Percentiles rank a stretch among this genome's conserved stretches.
phyloP scores from a whole-genome alignment of 2,797 vertebrate species.

The Schizopygopsis malacanthus region DNA sequence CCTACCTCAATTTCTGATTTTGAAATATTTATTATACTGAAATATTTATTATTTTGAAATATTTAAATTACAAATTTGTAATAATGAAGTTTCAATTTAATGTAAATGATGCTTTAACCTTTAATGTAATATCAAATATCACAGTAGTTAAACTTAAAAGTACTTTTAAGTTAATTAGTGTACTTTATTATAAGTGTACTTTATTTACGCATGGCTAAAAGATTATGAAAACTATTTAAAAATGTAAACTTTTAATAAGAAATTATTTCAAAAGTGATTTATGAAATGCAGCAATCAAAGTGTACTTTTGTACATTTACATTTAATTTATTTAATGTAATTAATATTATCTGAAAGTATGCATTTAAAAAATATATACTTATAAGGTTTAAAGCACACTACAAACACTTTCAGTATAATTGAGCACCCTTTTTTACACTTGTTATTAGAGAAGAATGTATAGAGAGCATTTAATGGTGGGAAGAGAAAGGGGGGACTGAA shows the following conservation, averaged over 20 bases:
- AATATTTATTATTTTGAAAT: too few species aligned
- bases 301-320: not conserved
- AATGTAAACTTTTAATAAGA: not conserved
- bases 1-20: too few species aligned
- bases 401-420: not conserved
- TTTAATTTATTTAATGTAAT: not conserved
- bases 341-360: not conserved
- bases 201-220: not conserved
- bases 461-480: not conserved
- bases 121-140: too few species aligned
- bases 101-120: not conserved
- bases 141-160: not conserved
- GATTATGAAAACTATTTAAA: not conserved
- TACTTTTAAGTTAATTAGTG: not conserved
- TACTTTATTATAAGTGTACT: not conserved
- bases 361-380: not conserved
- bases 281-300: not conserved
- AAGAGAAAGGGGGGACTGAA: not conserved
- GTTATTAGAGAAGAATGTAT: not conserved
- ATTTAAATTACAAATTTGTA: too few species aligned
- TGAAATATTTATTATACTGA: too few species aligned
- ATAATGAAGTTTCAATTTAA: not conserved
- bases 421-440: not conserved
- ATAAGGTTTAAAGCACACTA: not conserved
- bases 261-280: not conserved